Evolutionary conservation across 2,113 vertebrate genomes (phyloP).

Genomic region (Brevimyrus niger): DNA sequence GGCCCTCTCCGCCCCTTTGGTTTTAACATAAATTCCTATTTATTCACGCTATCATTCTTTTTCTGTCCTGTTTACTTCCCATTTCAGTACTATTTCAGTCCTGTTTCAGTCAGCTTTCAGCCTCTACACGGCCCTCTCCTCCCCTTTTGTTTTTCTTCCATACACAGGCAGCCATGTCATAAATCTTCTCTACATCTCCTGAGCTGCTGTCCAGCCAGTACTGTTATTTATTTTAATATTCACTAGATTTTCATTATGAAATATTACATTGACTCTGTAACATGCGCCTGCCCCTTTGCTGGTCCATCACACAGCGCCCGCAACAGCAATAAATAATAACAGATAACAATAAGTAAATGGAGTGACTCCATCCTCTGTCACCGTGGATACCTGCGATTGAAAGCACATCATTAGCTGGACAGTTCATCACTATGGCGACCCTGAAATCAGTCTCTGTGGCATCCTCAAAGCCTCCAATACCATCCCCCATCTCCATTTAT

Average conservation of each 20-base stretch:
- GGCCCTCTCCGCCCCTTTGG: neutral
- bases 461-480: neutral
- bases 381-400: conserved; percentile 9
- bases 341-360: conserved; percentile 6
- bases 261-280: neutral
- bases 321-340: neutral
- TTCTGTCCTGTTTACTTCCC: neutral
- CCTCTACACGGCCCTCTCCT: neutral
- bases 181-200: conserved; percentile 4
- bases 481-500: neutral
- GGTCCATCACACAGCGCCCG: neutral
- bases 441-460: neutral
- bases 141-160: neutral
- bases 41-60: neutral
- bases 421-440: conserved; percentile 11
- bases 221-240: conserved; percentile 14
- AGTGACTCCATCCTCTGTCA: neutral
- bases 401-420: neutral
- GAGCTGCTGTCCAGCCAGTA: neutral
- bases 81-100: neutral
- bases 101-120: neutral
- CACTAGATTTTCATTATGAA: conserved; percentile 5
- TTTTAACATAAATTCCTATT: neutral
- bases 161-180: neutral
- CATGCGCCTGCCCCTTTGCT: neutral